Percentiles rank a stretch among this genome's conserved stretches.
Conservation (phyloP, 2,113 vertebrate genomes). For the Thryonomys swinderianus region DNA sequence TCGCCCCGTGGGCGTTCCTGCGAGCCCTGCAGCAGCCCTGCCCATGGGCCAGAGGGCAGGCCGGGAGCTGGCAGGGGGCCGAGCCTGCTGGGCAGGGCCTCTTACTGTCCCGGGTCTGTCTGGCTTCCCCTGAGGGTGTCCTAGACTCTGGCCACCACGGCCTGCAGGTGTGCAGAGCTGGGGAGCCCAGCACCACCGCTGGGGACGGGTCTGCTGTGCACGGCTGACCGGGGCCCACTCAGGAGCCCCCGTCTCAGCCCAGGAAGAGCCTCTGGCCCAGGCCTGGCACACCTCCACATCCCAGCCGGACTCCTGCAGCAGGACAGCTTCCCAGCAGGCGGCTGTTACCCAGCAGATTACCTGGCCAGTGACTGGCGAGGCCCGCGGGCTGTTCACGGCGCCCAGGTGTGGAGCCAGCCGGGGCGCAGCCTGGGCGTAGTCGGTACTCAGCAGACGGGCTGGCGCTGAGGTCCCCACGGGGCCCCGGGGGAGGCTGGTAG, state of each 20-base stretch:
- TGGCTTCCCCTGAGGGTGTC: not conserved
- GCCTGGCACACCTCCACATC: too few species aligned
- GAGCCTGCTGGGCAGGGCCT: too few species aligned
- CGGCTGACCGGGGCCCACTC: not conserved
- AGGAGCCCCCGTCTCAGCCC: not conserved
- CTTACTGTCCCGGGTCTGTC: too few species aligned
- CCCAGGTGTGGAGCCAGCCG: not conserved
- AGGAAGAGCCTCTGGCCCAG: not conserved
- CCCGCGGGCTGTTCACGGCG: not conserved
- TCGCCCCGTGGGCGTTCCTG: not conserved
- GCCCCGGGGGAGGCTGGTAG: not conserved
- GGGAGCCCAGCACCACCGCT: not conserved
- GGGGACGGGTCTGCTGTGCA: not conserved
- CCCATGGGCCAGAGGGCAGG: not conserved
- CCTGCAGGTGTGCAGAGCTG: too few species aligned
- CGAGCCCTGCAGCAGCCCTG: not conserved
- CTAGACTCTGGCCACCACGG: rapidly evolving
- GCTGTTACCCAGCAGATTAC: too few species aligned
- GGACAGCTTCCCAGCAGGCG: not conserved
- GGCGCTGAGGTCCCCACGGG: not conserved
- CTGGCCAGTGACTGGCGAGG: not conserved
- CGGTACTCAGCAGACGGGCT: too few species aligned
- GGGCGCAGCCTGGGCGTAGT: not conserved
- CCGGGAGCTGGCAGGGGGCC: not conserved
- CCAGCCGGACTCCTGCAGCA: not conserved